These are phyloP conservation scores for Vollenhovia emeryi DNA, from an alignment of 1,140 invertebrate species.

Conservation along the genomic window DNA sequence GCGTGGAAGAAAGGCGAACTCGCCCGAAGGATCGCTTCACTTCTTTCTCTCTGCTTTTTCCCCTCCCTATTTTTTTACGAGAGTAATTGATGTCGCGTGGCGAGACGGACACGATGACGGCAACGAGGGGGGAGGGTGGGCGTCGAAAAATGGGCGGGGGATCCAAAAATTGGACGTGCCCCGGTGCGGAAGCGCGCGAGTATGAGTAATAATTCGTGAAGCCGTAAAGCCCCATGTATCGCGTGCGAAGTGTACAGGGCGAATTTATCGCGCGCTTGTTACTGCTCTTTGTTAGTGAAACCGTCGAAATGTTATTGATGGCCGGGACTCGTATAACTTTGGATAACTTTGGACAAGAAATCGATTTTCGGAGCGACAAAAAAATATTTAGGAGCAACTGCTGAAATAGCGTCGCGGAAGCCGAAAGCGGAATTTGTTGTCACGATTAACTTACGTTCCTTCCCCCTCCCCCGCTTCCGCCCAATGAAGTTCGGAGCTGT, in stretches of 20 bases:
- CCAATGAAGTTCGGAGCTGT: not conserved
- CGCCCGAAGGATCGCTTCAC: not conserved
- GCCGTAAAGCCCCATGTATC: slow-evolving; percentile 42
- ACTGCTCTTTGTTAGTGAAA: slow-evolving; percentile 58
- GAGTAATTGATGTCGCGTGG: not conserved
- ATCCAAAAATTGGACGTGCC: slow-evolving; percentile 44
- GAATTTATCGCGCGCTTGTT: slow-evolving; percentile 58
- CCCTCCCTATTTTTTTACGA: not conserved
- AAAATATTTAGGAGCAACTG: slow-evolving; percentile 1
- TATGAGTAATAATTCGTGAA: slow-evolving; percentile 53
- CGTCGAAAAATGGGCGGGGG: slow-evolving; percentile 37
- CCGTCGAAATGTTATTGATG: slow-evolving; percentile 55
- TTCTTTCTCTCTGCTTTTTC: not conserved
- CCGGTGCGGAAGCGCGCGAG: slow-evolving; percentile 27
- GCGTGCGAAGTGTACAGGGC: slow-evolving; percentile 25
- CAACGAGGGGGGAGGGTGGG: not conserved
- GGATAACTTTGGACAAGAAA: slow-evolving; percentile 33
- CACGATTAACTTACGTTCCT: slow-evolving; percentile 1
- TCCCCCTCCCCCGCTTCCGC: not conserved
- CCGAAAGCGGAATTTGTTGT: slow-evolving; percentile 2
- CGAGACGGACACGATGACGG: not conserved
- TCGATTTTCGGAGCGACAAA: slow-evolving; percentile 22
- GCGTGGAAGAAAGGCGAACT: not conserved
- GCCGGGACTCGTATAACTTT: slow-evolving; percentile 28
- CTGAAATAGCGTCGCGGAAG: not conserved